Evolutionary conservation across 2,888 invertebrate species (phyloP).

Genomic region (Agrochola circellaris): DNA sequence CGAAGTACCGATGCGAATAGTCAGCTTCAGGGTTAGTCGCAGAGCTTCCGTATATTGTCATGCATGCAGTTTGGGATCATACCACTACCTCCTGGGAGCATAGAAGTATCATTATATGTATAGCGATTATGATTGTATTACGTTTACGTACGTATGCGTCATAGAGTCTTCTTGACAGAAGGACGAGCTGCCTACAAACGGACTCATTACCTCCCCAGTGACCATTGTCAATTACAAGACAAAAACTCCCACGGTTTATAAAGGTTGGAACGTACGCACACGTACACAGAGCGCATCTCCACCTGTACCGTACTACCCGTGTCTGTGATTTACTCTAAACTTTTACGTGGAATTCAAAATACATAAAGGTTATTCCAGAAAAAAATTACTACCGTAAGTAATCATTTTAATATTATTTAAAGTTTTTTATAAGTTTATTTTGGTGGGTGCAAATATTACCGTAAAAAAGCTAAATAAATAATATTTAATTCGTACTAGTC

Average conservation of each 20-base stretch:
- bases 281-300: conserved; percentile 88
- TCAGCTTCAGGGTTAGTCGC: conserved; percentile 63
- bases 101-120: conserved; percentile 74
- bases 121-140: conserved; percentile 81
- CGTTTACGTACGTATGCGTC: conserved; percentile 83
- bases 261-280: conserved; percentile 83
- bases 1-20: conserved; percentile 56
- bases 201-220: conserved; percentile 88
- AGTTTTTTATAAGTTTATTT: not conserved
- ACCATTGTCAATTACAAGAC: conserved; percentile 89
- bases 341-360: conserved; percentile 48
- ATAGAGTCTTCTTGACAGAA: conserved; percentile 82
- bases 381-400: conserved; percentile 51
- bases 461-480: not conserved
- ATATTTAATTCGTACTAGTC: not conserved
- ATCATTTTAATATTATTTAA: conserved; percentile 1
- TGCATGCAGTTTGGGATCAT: conserved; percentile 62
- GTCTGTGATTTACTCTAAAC: conserved; percentile 74
- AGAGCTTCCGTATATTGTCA: conserved; percentile 67
- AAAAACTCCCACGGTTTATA: conserved; percentile 90
- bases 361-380: conserved; percentile 27
- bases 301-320: conserved; percentile 77
- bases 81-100: conserved; percentile 68
- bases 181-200: conserved; percentile 88
- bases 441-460: not conserved